Conservation (phyloP, 1,140 invertebrate genomes). For the Octopus bimaculoides region DNA sequence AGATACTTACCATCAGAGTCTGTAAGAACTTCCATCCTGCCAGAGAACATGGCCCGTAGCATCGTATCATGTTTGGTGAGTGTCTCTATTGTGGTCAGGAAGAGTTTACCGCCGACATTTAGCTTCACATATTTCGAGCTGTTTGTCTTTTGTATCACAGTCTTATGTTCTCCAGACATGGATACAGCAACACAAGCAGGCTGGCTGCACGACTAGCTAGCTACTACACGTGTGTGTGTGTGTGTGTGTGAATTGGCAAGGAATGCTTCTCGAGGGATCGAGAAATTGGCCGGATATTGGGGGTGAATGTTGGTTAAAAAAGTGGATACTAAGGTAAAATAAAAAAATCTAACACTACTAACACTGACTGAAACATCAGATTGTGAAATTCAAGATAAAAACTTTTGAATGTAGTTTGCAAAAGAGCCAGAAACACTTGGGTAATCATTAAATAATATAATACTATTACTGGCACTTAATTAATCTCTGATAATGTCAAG, state of each 20-base stretch:
- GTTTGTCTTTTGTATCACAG: slow-evolving; percentile 46
- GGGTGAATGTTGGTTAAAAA: background rate
- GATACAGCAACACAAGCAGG: background rate
- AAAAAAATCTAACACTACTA: background rate
- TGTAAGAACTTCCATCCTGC: slow-evolving; percentile 94
- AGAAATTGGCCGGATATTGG: too few species aligned
- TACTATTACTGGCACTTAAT: too few species aligned
- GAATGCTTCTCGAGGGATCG: too few species aligned
- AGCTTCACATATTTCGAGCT: slow-evolving; percentile 70
- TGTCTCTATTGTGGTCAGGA: slow-evolving; percentile 95
- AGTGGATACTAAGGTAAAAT: background rate
- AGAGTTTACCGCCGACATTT: slow-evolving; percentile 90
- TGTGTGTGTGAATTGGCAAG: too few species aligned
- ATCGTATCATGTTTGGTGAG: slow-evolving; percentile 97
- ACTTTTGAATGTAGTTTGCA: too few species aligned
- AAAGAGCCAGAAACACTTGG: too few species aligned
- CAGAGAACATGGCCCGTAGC: slow-evolving; percentile 98
- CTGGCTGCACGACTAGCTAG: too few species aligned
- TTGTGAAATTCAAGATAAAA: too few species aligned
- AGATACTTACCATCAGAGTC: slow-evolving; percentile 86
- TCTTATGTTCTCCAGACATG: slow-evolving; percentile 50
- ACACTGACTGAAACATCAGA: too few species aligned
- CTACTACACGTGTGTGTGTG: too few species aligned
- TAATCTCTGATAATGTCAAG: too few species aligned
- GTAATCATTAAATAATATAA: too few species aligned